Percentiles rank a stretch among this genome's conserved stretches.
Conservation (phyloP, 2,888 invertebrate genomes). For the Blastobasis lacticolella region DNA sequence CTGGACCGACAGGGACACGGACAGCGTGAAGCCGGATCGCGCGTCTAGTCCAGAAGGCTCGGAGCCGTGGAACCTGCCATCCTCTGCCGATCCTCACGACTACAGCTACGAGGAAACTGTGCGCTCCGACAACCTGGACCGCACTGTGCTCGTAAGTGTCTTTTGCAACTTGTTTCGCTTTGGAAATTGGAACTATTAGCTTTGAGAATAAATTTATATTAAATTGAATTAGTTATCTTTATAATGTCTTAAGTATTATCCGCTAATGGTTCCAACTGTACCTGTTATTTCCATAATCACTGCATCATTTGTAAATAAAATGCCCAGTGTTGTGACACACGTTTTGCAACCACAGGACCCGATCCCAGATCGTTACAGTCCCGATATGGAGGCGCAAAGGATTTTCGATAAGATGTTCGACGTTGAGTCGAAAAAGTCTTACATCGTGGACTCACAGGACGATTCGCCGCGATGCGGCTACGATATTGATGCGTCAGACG, state of each 20-base stretch:
- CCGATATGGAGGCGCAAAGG: slow-evolving; percentile 72
- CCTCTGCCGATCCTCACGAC: slow-evolving; percentile 47
- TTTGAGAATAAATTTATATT: background rate
- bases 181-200: background rate
- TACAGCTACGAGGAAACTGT: slow-evolving; percentile 62
- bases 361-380: slow-evolving; percentile 72
- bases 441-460: slow-evolving; percentile 56
- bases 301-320: slow-evolving; percentile 15
- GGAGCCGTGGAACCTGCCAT: slow-evolving; percentile 55
- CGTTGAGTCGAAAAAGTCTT: slow-evolving; percentile 65
- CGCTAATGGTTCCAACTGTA: too few relatives aligned
- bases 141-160: slow-evolving; percentile 63
- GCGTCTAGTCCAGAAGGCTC: slow-evolving; percentile 56
- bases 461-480: slow-evolving; percentile 66
- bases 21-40: slow-evolving; percentile 46
- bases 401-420: slow-evolving; percentile 76
- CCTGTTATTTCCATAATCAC: background rate
- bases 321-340: slow-evolving; percentile 36
- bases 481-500: slow-evolving; percentile 69
- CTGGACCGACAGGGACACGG: slow-evolving; percentile 47
- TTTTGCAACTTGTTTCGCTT: background rate
- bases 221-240: background rate
- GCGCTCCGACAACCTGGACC: slow-evolving; percentile 52
- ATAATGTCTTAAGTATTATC: too few relatives aligned
- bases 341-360: slow-evolving; percentile 69